phyloP scores from a whole-genome alignment of 2,113 vertebrate genomes.

The Buteo buteo region DNA sequence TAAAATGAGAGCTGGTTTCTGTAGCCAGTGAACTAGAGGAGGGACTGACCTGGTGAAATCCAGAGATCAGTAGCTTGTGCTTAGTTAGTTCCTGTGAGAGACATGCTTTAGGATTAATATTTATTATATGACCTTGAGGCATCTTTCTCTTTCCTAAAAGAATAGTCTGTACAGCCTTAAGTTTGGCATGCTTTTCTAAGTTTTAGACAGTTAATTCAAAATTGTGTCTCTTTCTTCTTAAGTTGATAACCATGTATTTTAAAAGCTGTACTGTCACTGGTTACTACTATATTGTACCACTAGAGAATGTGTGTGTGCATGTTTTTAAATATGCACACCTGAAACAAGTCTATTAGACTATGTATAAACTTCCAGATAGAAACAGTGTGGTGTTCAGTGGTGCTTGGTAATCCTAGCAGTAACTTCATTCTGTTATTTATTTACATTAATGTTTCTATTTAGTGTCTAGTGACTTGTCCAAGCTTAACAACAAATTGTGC shows the following conservation, averaged over 20 bases:
- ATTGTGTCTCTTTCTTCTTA: neutral
- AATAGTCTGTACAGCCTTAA: neutral
- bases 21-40: neutral
- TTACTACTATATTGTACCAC: neutral
- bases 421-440: neutral
- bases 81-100: neutral
- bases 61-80: neutral
- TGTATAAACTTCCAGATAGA: neutral
- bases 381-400: neutral
- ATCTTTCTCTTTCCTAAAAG: neutral
- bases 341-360: neutral
- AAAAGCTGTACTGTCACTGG: neutral
- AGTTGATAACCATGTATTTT: neutral
- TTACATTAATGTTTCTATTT: neutral
- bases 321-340: accelerated
- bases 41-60: neutral
- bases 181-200: neutral
- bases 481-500: neutral
- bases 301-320: neutral
- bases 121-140: neutral
- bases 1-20: neutral
- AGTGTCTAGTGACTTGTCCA: neutral
- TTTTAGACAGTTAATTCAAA: neutral
- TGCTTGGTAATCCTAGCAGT: neutral
- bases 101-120: neutral